A percentile compares a stretch with the other conserved stretches of the same genome.
phyloP scores from a whole-genome alignment of 2,113 vertebrate species.

The Hyperoodon ampullatus region DNA sequence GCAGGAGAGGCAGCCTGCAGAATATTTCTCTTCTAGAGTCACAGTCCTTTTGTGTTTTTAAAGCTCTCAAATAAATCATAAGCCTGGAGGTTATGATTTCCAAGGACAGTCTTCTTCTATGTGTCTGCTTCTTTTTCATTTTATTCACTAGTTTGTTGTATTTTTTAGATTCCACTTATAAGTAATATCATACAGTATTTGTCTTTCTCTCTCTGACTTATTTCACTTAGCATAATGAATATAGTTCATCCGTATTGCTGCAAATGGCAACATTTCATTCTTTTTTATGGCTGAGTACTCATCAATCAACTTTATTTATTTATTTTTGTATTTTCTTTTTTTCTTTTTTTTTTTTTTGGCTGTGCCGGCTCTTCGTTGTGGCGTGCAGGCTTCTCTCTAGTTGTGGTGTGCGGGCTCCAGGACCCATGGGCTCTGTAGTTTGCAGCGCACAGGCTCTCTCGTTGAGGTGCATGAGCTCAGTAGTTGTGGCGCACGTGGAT shows the following conservation, averaged over 20 bases:
- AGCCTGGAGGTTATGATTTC: background rate
- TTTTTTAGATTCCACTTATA: background rate
- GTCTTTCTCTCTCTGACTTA: background rate
- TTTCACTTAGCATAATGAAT: background rate
- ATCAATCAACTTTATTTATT: background rate
- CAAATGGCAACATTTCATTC: background rate
- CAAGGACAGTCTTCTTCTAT: background rate
- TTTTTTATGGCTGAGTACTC: background rate
- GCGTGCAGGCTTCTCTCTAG: too few species aligned
- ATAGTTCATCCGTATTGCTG: too few species aligned
- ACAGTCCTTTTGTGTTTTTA: background rate
- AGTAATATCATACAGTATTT: background rate
- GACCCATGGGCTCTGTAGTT: too few species aligned
- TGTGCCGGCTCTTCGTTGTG: too few species aligned
- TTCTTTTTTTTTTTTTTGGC: too few species aligned
- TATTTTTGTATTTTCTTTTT: too few species aligned
- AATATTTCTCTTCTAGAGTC: background rate
- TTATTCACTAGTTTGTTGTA: background rate
- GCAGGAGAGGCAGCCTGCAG: background rate
- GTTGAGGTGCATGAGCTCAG: too few species aligned
- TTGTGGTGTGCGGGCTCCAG: too few species aligned
- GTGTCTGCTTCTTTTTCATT: background rate
- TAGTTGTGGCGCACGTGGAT: too few species aligned
- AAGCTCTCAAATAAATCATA: background rate
- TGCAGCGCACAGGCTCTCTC: too few species aligned